These are phyloP conservation scores for Gryllus longicercus DNA, from an alignment of 2,888 invertebrate species.

Conservation along the genomic window DNA sequence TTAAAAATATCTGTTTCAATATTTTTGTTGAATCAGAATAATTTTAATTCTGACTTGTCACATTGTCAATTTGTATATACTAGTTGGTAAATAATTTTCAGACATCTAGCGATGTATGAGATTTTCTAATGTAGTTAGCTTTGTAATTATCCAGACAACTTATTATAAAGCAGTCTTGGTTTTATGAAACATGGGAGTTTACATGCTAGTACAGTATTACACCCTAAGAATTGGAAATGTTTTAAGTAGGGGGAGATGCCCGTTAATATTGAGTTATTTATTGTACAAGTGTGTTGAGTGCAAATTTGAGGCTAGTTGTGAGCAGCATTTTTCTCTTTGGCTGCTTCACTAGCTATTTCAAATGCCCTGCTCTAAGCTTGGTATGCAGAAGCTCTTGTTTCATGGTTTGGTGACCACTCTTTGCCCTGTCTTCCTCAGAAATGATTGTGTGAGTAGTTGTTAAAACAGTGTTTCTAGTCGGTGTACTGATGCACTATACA, in stretches of 20 bases:
- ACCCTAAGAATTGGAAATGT: constrained; percentile 1
- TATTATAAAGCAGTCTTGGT: not conserved
- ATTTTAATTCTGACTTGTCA: constrained; percentile 11
- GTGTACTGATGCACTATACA: constrained; percentile 11
- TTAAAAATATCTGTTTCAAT: not conserved
- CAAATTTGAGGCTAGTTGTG: not conserved
- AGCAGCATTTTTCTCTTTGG: not conserved
- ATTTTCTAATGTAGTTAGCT: constrained; percentile 17
- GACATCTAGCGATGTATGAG: constrained; percentile 6
- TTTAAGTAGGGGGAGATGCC: constrained; percentile 17
- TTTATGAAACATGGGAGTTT: constrained; percentile 11
- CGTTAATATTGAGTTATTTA: not conserved
- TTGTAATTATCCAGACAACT: constrained; percentile 9
- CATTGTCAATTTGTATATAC: constrained; percentile 9
- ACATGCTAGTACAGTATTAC: constrained; percentile 8
- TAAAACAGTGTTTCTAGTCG: constrained; percentile 3
- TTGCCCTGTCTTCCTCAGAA: constrained; percentile 17
- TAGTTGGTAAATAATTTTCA: constrained; percentile 17
- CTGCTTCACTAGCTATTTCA: not conserved
- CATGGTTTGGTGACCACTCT: constrained; percentile 17
- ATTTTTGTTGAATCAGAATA: constrained; percentile 1
- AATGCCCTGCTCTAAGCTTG: not conserved
- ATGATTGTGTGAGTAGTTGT: constrained; percentile 11
- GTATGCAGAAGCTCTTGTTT: not conserved
- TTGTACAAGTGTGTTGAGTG: not conserved